These are phyloP conservation scores for Probosciger aterrimus DNA, from an alignment of 2,113 vertebrate genomes.

Conservation along the genomic window DNA sequence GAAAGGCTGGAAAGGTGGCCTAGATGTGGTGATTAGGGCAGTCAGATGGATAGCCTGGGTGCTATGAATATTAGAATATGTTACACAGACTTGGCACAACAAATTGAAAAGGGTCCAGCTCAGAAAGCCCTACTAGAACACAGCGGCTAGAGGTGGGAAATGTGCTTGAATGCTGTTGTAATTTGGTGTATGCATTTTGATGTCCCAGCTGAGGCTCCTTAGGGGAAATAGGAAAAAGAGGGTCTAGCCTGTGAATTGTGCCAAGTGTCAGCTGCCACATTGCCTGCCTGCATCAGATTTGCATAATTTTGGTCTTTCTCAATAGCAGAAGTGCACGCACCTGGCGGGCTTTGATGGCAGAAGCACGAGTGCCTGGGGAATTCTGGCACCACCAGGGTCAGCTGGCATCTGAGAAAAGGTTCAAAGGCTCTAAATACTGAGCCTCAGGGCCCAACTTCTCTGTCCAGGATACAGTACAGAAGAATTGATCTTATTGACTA, in stretches of 20 bases:
- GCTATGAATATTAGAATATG: background rate
- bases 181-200: background rate
- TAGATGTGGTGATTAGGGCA: background rate
- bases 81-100: background rate
- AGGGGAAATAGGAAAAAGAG: slow-evolving; percentile 10
- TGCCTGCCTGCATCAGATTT: slow-evolving; percentile 49
- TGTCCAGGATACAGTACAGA: background rate
- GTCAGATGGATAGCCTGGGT: background rate
- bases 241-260: background rate
- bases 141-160: background rate
- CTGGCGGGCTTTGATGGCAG: slow-evolving; percentile 46
- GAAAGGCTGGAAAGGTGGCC: background rate
- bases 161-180: background rate
- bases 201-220: slow-evolving; percentile 45
- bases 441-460: background rate
- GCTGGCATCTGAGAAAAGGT: slow-evolving; percentile 10
- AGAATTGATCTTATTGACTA: background rate
- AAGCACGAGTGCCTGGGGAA: slow-evolving; percentile 1
- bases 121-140: background rate
- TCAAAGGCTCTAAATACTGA: slow-evolving; percentile 21
- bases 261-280: slow-evolving; percentile 27
- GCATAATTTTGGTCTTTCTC: slow-evolving; percentile 51
- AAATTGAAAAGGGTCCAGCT: background rate
- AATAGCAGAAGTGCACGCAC: slow-evolving; percentile 32
- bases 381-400: slow-evolving; percentile 31